Evolutionary conservation across 2,888 invertebrate species (phyloP).

Genomic region (Neelides folsomi): DNA sequence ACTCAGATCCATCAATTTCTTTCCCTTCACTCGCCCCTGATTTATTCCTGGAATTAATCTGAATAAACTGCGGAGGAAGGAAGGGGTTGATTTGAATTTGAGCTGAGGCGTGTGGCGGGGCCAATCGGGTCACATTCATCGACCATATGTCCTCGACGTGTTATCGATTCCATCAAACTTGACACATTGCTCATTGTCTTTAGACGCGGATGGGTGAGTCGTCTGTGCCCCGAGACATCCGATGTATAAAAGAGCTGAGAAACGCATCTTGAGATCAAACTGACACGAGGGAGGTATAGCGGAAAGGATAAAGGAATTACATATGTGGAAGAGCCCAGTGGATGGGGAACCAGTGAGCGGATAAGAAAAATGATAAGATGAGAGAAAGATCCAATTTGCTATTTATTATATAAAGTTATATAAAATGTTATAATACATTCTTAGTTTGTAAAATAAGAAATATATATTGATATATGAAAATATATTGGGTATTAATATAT

Average conservation of each 20-base stretch:
- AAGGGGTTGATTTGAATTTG: no score
- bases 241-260: background rate
- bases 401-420: background rate
- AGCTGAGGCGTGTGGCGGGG: constrained; percentile 2
- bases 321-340: background rate
- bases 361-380: background rate
- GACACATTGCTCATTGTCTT: constrained; percentile 8
- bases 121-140: constrained; percentile 1
- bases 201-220: background rate
- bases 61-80: no score
- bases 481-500: no score
- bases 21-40: no score
- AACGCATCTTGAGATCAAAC: background rate
- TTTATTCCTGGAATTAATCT: no score
- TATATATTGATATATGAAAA: no score
- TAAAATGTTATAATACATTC: no score
- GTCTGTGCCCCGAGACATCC: background rate
- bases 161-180: constrained; percentile 11
- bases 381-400: background rate
- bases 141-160: constrained; percentile 7
- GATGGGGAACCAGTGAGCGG: background rate
- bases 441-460: no score
- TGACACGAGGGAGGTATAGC: constrained; percentile 3
- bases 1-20: no score
- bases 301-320: background rate